These are phyloP conservation scores for Carpatolechia fugitivella DNA, from an alignment of 2,888 invertebrate species.

Conservation along the genomic window DNA sequence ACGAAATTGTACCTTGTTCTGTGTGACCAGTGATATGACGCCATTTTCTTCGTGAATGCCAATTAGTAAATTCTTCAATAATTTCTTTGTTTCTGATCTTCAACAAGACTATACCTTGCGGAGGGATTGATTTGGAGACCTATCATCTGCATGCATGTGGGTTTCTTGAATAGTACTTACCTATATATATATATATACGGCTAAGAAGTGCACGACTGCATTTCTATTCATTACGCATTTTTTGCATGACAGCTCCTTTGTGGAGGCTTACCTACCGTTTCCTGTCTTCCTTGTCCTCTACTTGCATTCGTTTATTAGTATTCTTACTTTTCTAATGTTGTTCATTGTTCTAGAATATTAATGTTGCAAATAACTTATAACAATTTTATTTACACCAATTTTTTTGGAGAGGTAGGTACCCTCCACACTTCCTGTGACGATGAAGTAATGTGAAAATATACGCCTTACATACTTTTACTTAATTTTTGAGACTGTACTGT, in stretches of 20 bases:
- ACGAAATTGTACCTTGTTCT: constrained; percentile 78
- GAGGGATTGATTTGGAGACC: constrained; percentile 20
- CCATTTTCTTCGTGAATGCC: constrained; percentile 80
- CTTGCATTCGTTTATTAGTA: not conserved
- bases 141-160: constrained; percentile 30
- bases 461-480: not conserved
- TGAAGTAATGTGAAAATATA: not conserved
- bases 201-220: constrained; percentile 13
- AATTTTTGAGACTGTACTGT: too few species aligned
- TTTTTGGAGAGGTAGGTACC: not conserved
- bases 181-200: not conserved
- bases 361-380: not conserved
- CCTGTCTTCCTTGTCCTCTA: constrained; percentile 28
- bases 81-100: constrained; percentile 56
- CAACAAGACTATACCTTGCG: constrained; percentile 26
- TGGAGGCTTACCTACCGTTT: constrained; percentile 52
- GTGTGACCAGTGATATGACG: constrained; percentile 79
- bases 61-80: constrained; percentile 73
- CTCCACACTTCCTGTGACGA: constrained; percentile 4
- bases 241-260: constrained; percentile 63
- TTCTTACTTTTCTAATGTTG: not conserved
- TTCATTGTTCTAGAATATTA: not conserved
- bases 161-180: constrained; percentile 20
- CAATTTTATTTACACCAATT: not conserved
- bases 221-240: constrained; percentile 54